Conservation (phyloP, 2,888 invertebrate species). For the Diadegma fenestrale region DNA sequence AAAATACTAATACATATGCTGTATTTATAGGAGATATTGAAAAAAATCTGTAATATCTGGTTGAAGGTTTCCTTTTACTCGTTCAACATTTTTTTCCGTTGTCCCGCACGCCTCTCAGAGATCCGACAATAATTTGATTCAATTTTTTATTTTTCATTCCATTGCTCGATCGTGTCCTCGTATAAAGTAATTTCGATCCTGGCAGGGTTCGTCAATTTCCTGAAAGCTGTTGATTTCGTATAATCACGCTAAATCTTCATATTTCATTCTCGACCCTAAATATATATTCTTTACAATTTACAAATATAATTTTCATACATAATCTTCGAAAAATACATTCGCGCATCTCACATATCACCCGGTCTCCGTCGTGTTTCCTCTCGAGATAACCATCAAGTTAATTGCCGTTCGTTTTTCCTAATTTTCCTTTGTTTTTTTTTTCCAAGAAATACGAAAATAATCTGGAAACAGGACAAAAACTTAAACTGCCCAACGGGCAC, state of each 20-base stretch:
- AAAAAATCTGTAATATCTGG: conserved; percentile 70
- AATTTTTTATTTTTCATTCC: conserved; percentile 62
- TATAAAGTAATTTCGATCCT: conserved; percentile 60
- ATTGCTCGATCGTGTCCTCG: conserved; percentile 1
- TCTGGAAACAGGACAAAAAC: conserved; percentile 79
- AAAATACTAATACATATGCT: not conserved
- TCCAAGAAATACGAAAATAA: conserved; percentile 70
- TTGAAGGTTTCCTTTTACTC: conserved; percentile 73
- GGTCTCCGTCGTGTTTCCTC: conserved; percentile 68
- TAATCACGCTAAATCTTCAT: conserved; percentile 40
- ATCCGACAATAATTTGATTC: conserved; percentile 61
- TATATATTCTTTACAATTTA: conserved; percentile 83
- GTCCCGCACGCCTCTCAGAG: conserved; percentile 70
- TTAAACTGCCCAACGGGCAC: conserved; percentile 73
- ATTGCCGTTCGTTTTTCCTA: conserved; percentile 26
- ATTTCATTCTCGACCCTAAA: conserved; percentile 65
- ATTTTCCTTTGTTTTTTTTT: conserved; percentile 62
- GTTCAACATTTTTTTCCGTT: conserved; percentile 70
- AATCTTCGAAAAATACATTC: conserved; percentile 82
- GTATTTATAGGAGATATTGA: conserved; percentile 7
- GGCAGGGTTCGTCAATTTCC: conserved; percentile 13
- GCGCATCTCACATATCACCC: conserved; percentile 76
- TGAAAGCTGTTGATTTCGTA: conserved; percentile 43
- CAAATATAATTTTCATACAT: conserved; percentile 83
- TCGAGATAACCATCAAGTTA: conserved; percentile 52